Conservation (phyloP, 2,113 vertebrate species). For the Eleginops maclovinus region DNA sequence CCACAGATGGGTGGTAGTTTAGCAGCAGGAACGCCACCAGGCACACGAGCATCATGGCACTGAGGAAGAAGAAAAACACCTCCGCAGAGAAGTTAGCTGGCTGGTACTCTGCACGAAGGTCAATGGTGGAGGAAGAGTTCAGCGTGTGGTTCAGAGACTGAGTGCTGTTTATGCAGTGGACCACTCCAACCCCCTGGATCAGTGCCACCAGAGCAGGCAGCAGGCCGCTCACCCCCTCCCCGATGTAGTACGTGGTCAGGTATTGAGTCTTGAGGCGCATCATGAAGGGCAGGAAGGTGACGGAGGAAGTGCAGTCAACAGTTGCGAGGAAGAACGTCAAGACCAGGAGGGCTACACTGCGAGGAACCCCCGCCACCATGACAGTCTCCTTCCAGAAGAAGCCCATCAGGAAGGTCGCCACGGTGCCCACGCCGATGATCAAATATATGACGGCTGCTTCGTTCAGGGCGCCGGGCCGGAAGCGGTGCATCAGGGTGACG, state of each 20-base stretch:
- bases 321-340: constrained; percentile 85
- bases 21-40: constrained; percentile 84
- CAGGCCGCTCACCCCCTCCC: constrained; percentile 88
- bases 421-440: constrained; percentile 78
- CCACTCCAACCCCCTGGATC: constrained; percentile 83
- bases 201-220: constrained; percentile 85
- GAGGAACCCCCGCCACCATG: constrained; percentile 63
- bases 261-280: constrained; percentile 80
- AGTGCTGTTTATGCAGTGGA: constrained; percentile 79
- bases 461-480: constrained; percentile 75
- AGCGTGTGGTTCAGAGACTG: constrained; percentile 48
- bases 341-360: constrained; percentile 81
- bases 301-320: constrained; percentile 89
- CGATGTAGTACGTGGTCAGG: constrained; percentile 87
- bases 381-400: constrained; percentile 85
- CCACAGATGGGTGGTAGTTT: constrained; percentile 80
- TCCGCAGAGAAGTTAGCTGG: constrained; percentile 82
- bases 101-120: constrained; percentile 75
- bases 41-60: constrained; percentile 84
- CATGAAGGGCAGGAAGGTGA: constrained; percentile 90
- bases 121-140: constrained; percentile 14
- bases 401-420: constrained; percentile 82
- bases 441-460: constrained; percentile 80
- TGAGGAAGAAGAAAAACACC: constrained; percentile 86
- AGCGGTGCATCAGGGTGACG: constrained; percentile 84